Conservation (phyloP, 2,797 vertebrate genomes). For the Dallia pectoralis region DNA sequence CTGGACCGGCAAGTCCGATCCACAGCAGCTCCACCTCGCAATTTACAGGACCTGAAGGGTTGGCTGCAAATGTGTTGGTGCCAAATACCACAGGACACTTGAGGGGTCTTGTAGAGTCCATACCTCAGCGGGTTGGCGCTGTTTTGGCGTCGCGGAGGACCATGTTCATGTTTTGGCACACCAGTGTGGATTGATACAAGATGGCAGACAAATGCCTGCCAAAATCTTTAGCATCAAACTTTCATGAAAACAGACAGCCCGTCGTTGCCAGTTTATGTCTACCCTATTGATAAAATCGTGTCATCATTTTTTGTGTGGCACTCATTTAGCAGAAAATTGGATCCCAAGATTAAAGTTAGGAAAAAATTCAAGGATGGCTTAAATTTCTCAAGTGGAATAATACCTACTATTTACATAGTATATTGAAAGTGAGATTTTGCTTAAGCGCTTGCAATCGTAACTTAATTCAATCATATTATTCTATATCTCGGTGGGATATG, state of each 20-base stretch:
- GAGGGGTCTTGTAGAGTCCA: too few relatives aligned
- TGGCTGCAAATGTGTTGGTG: too few relatives aligned
- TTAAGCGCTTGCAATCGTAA: slow-evolving; percentile 29
- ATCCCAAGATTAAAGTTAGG: slow-evolving; percentile 37
- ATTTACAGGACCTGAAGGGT: too few relatives aligned
- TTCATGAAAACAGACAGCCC: slow-evolving; percentile 14
- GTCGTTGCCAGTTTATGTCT: slow-evolving; percentile 16
- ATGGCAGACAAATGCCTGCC: too few relatives aligned
- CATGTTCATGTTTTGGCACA: too few relatives aligned
- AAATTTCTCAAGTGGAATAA: slow-evolving; percentile 31
- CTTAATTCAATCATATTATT: slow-evolving; percentile 38
- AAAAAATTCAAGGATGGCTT: slow-evolving; percentile 39
- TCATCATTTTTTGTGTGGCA: slow-evolving; percentile 15
- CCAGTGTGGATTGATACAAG: too few relatives aligned
- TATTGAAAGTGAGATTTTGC: slow-evolving; percentile 41
- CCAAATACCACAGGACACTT: too few relatives aligned
- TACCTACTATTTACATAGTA: slow-evolving; percentile 18
- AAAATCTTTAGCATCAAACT: slow-evolving; percentile 28
- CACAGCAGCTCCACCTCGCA: too few relatives aligned
- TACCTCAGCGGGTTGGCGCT: too few relatives aligned
- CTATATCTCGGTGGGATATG: slow-evolving; percentile 30
- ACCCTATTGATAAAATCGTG: slow-evolving; percentile 15
- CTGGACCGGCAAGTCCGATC: too few relatives aligned
- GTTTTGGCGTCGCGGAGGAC: too few relatives aligned
- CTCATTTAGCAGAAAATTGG: slow-evolving; percentile 30